Evolutionary conservation across 2,888 invertebrate genomes (phyloP), one percentile per base, ranked within the genome.

Genomic region (Mylabris sibirica): DNA sequence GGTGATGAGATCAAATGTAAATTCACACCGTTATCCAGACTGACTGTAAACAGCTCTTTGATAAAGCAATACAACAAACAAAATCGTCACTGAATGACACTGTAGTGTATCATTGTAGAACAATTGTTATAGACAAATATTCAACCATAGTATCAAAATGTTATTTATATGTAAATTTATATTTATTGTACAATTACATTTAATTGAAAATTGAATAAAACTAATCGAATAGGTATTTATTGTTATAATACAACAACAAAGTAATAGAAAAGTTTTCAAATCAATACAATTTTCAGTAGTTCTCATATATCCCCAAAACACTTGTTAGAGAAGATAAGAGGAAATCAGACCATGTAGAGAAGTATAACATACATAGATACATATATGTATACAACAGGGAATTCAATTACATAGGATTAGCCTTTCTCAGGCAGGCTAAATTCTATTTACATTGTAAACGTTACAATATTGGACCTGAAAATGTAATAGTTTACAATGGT

Each of bases 401-500:
- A 72, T 72, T 72, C 68, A 72, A 72, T 72, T 68, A 72, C 66
- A 38, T 30, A 44, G 67, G 72, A 72, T 72, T 72, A 72, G 70
- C 65, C 67, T 67, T 66, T 68, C 65, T 64, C 67, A 61, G 66
- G 63, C 67, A 64, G 35, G 68, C 60, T 71, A 70, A 64, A 72
- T 72, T 70, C 72, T 70, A 70, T 72, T 72, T 72, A 66, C 68
- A 72, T 72, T 64, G 66, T 68, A 72, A 72, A 70, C 68, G 60
- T 63, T 53, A 22, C 53, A 12, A 53, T 53, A 24, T 53, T 53
- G 22, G 14, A 53, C 24, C 53, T 11, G 22, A 53, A 22, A 53
- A 4, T 53, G 53, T 53, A 20, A 49, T 49, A 20, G 49, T 49
- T 49, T 6, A 22, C 22, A 53, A 22, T 53, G 22, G 53, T 53